Evolutionary conservation across 92 coral and sea anemone genomes (phyloP).

Genomic region (Desmophyllum pertusum): DNA sequence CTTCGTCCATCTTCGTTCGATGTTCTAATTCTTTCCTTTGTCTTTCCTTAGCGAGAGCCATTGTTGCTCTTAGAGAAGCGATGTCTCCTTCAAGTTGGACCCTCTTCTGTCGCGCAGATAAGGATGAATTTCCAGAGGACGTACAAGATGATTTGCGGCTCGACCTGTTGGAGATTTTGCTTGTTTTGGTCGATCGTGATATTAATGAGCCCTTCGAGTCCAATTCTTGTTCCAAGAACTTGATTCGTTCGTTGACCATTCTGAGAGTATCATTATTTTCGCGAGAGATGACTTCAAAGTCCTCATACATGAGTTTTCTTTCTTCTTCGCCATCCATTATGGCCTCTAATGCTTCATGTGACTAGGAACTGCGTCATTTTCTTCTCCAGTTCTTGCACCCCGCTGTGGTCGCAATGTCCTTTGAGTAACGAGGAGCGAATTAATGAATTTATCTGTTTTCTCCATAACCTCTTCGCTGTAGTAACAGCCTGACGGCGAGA

Average conservation of each 20-base stretch:
- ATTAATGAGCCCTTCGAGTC: background rate
- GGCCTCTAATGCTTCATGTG: slow-evolving; percentile 39
- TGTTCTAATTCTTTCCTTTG: slow-evolving; percentile 30
- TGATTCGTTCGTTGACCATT: slow-evolving; percentile 41
- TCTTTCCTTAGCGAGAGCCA: slow-evolving; percentile 39
- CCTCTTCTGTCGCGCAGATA: slow-evolving; percentile 36
- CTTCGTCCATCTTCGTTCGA: slow-evolving; percentile 34
- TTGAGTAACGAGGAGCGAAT: slow-evolving; percentile 6
- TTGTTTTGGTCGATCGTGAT: slow-evolving; percentile 20
- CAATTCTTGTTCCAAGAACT: slow-evolving; percentile 15
- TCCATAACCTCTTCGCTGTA: slow-evolving; percentile 30
- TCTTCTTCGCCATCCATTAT: slow-evolving; percentile 20
- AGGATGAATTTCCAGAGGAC: background rate
- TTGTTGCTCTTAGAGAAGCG: slow-evolving; percentile 46
- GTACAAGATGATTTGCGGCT: background rate
- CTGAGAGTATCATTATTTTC: slow-evolving; percentile 33
- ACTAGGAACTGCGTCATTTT: slow-evolving; percentile 8
- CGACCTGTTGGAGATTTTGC: slow-evolving; percentile 1
- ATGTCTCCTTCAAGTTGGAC: slow-evolving; percentile 51
- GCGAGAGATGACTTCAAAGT: slow-evolving; percentile 36
- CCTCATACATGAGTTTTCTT: slow-evolving; percentile 25
- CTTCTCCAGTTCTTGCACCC: slow-evolving; percentile 35
- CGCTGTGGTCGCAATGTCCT: slow-evolving; percentile 14
- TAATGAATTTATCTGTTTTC: slow-evolving; percentile 34
- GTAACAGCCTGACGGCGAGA: slow-evolving; percentile 5